Conservation (phyloP, 1,140 invertebrate genomes). For the Drosophila pachea region DNA sequence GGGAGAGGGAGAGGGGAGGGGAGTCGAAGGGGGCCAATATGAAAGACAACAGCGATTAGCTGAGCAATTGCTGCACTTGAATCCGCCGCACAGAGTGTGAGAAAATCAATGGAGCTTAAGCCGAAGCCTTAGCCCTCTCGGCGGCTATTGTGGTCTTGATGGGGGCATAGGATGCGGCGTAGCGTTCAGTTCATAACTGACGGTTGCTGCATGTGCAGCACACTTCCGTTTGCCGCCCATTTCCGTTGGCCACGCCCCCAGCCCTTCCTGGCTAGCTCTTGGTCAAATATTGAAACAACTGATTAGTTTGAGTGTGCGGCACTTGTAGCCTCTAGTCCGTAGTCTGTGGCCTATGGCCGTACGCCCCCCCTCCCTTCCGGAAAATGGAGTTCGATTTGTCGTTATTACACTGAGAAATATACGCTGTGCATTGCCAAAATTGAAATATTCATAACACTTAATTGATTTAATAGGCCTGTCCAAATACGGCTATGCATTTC, state of each 20-base stretch:
- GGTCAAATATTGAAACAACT: slow-evolving; percentile 73
- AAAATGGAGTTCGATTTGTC: slow-evolving; percentile 50
- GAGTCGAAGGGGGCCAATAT: background rate
- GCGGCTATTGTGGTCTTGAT: no score
- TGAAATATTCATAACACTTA: slow-evolving; percentile 66
- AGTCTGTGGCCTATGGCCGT: background rate
- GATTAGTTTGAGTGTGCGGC: slow-evolving; percentile 70
- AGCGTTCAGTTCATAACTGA: slow-evolving; percentile 31
- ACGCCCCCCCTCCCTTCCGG: slow-evolving; percentile 16
- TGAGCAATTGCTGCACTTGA: slow-evolving; percentile 14
- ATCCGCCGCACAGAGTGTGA: slow-evolving; percentile 37
- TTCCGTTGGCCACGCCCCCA: slow-evolving; percentile 41
- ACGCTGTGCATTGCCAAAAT: slow-evolving; percentile 17
- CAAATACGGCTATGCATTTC: slow-evolving; percentile 29
- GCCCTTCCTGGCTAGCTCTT: slow-evolving; percentile 9
- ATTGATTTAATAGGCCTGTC: slow-evolving; percentile 54
- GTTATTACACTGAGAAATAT: slow-evolving; percentile 50
- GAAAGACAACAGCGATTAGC: slow-evolving; percentile 23
- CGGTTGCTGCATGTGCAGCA: slow-evolving; percentile 27
- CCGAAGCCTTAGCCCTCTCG: background rate
- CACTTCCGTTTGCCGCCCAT: slow-evolving; percentile 41
- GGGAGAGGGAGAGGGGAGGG: background rate
- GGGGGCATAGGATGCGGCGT: background rate
- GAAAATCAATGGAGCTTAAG: slow-evolving; percentile 67
- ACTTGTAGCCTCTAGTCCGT: slow-evolving; percentile 25